Evolutionary conservation across 2,888 invertebrate genomes (phyloP).

Genomic region (Blera fallax): DNA sequence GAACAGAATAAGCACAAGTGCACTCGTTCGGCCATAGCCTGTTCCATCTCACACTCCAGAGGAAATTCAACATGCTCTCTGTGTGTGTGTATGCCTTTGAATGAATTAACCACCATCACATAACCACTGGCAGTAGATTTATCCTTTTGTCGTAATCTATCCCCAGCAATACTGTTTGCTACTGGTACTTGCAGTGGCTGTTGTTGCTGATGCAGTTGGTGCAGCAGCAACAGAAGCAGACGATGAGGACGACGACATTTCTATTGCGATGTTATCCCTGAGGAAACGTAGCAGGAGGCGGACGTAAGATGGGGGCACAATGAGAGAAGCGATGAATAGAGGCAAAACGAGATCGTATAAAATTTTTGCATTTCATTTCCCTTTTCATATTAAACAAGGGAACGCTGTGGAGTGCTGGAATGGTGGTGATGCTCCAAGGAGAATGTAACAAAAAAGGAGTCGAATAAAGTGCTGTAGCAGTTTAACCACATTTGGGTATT

Average conservation of each 20-base stretch:
- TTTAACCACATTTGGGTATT: constrained; percentile 28
- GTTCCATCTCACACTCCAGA: neutral
- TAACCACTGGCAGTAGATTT: constrained; percentile 7
- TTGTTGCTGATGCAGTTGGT: neutral
- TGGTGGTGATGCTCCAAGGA: neutral
- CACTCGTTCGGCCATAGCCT: constrained; percentile 8
- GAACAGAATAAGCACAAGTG: neutral
- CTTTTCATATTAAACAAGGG: constrained; percentile 45
- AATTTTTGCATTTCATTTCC: constrained; percentile 64
- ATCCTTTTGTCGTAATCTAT: constrained; percentile 25
- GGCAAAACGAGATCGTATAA: constrained; percentile 33
- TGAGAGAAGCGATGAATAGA: neutral
- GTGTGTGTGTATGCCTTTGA: constrained; percentile 4
- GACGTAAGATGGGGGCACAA: neutral
- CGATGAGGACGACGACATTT: constrained; percentile 35
- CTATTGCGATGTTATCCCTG: constrained; percentile 11
- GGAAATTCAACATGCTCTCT: neutral
- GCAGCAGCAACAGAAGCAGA: neutral
- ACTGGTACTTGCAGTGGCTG: neutral
- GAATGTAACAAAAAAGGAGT: neutral
- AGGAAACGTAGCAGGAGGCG: neutral
- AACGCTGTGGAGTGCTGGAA: neutral
- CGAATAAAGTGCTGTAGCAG: constrained; percentile 28
- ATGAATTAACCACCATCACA: constrained; percentile 10
- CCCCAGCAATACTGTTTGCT: neutral